phyloP scores from a whole-genome alignment of 2,797 vertebrate genomes.

The Poecile montanus region DNA sequence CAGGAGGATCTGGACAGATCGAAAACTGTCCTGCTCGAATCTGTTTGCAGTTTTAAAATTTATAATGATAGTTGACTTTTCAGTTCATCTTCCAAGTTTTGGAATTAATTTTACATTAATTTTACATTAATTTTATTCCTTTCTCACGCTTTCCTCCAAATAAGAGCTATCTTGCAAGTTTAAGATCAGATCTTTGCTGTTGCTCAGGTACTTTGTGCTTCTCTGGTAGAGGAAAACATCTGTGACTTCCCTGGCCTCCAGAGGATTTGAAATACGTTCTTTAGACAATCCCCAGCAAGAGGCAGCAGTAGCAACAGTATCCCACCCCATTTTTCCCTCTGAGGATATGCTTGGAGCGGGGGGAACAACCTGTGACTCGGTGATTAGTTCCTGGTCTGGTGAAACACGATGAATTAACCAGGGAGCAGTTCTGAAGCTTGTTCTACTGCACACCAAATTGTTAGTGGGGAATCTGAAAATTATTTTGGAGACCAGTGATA shows the following conservation, averaged over 20 bases:
- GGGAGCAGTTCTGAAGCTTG: neutral
- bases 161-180: neutral
- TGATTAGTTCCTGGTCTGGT: neutral
- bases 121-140: conserved; percentile 33
- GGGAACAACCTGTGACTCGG: neutral
- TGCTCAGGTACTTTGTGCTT: neutral
- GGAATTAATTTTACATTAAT: neutral
- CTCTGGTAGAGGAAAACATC: neutral
- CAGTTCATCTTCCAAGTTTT: conserved; percentile 33
- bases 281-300: neutral
- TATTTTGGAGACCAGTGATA: neutral
- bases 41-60: conserved; percentile 24
- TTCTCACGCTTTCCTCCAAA: neutral
- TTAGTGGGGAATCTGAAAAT: neutral
- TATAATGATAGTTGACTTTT: conserved; percentile 44
- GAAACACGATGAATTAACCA: neutral
- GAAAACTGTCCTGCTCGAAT: neutral
- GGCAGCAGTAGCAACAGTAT: neutral
- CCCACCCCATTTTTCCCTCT: neutral
- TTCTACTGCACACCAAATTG: neutral
- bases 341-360: neutral
- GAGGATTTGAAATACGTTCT: neutral
- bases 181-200: neutral
- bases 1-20: conserved; percentile 18
- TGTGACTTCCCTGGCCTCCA: neutral